Percentiles rank a stretch among this genome's conserved stretches.
phyloP scores from a whole-genome alignment of 92 coral and sea anemone species.

The Porites evermanni region DNA sequence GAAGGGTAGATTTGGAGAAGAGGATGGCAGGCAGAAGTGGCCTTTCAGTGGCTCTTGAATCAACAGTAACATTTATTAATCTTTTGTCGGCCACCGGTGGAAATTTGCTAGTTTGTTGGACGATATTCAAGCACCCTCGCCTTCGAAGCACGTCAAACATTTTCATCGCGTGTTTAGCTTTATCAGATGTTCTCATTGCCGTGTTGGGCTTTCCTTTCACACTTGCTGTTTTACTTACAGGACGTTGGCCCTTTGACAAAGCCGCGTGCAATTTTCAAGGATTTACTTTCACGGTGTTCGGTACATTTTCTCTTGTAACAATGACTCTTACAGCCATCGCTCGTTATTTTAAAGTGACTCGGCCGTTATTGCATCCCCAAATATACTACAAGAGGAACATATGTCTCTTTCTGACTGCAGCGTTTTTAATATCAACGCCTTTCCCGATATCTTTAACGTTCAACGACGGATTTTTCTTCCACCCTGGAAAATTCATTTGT shows the following conservation, averaged over 20 bases:
- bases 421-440: background rate
- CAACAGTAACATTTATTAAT: background rate
- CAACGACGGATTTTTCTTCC: background rate
- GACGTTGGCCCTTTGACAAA: constrained; percentile 17
- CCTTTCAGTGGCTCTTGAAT: background rate
- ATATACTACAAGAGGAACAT: too few relatives aligned
- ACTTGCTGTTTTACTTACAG: background rate
- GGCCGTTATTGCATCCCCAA: background rate
- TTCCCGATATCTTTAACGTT: background rate
- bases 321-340: constrained; percentile 28
- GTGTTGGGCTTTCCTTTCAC: background rate
- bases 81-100: background rate
- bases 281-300: constrained; percentile 1
- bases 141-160: constrained; percentile 12
- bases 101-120: constrained; percentile 1
- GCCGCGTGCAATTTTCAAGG: constrained; percentile 18
- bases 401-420: too few relatives aligned
- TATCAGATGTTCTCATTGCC: background rate
- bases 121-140: background rate
- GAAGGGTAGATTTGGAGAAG: constrained; percentile 2
- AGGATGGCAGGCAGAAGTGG: background rate
- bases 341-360: constrained; percentile 18
- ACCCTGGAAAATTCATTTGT: constrained; percentile 11
- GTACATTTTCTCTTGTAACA: background rate
- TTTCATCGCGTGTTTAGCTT: constrained; percentile 5